Evolutionary conservation across 30 jellyfish, hydroid and myxozoan genomes (phyloP), one percentile per base, ranked within the genome.

Genomic region (Chrysaora quinquecirrha): DNA sequence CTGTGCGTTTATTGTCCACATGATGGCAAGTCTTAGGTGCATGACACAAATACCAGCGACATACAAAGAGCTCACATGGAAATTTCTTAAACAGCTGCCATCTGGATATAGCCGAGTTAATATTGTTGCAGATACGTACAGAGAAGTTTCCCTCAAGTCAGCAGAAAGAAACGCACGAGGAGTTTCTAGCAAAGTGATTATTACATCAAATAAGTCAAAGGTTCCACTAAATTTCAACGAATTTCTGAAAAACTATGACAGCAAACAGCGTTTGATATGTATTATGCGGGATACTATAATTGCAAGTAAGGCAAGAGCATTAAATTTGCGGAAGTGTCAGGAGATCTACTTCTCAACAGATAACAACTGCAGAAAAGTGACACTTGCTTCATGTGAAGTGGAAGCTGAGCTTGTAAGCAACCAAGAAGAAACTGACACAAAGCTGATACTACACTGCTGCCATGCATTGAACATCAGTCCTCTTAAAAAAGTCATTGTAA

Each of bases 341-440:
- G 58, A 43, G 58, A 9, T 43, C 9, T 43, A 43, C 16, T 43
- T 43, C 16, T 43, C 58, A 6, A 43, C 58, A 43, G 58, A 43
- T 16, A 43, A 43, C 16, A 43, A 16, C 58, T 43, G 58, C 16
- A 43, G 12, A 43, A 43, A 16, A 16, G 12, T 43, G 16, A 43
- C 58, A 6, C 16, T 33, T 10, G 9, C 78, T 7, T 30, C 62
- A 10, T 64, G 10, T 2, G 78, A 64, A 66, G 78, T 10, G 27
- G 60, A 66, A 10, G 9, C 10, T 30, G 56, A 66, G 78, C 71
- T 72, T 10, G 1, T 72, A 60, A 71, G 84, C 82, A 56, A 83
- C 61, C 90, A 83, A 34, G 90, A 83, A 30, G 90, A 71, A 56
- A 90, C 90, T 0, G 94, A 83, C 47, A 83, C 89, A 61, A 73